A percentile compares a stretch with the other conserved stretches of the same genome.
phyloP scores from a whole-genome alignment of 1,140 invertebrate genomes.

The Penaeus vannamei region DNA sequence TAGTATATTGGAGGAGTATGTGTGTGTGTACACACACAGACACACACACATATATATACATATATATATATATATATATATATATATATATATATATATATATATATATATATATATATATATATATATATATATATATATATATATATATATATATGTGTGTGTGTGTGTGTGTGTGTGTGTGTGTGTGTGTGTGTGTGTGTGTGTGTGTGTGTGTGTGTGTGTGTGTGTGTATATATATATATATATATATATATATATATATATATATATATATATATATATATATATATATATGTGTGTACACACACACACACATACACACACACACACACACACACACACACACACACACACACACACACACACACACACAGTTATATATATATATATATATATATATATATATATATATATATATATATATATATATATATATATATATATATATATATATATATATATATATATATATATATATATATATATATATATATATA shows the following conservation, averaged over 20 bases:
- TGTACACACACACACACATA: neutral
- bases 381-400: too few species aligned
- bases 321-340: neutral
- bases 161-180: neutral
- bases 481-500: neutral
- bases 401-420: slow-evolving; percentile 17
- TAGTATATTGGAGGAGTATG: too few species aligned
- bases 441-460: too few species aligned
- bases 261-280: neutral
- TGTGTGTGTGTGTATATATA: neutral
- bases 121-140: neutral
- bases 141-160: neutral
- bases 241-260: neutral
- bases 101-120: neutral
- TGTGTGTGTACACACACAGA: neutral
- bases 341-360: too few species aligned
- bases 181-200: neutral
- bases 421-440: slow-evolving; percentile 18
- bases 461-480: too few species aligned
- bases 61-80: neutral
- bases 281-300: neutral
- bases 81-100: neutral
- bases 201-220: slow-evolving; percentile 6
- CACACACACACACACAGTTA: neutral
- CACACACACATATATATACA: neutral